phyloP scores from a whole-genome alignment of 1,140 invertebrate genomes.

The Drosophila orosa region DNA sequence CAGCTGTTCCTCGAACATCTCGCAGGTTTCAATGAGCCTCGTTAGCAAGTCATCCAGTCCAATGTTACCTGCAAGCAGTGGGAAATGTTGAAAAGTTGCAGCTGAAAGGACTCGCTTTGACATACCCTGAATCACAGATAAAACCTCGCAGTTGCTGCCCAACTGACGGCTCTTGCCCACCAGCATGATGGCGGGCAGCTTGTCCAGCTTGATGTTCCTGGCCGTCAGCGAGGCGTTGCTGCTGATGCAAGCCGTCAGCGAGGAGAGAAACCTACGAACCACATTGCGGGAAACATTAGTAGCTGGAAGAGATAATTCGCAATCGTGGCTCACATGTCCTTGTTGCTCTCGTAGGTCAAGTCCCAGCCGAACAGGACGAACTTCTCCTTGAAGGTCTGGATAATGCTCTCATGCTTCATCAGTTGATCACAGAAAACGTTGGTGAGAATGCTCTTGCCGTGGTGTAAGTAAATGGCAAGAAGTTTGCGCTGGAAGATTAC shows the following conservation, averaged over 20 bases:
- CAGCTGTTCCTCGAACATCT: constrained; percentile 92
- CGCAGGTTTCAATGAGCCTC: constrained; percentile 93
- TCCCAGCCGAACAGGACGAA: constrained; percentile 98
- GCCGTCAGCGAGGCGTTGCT: constrained; percentile 89
- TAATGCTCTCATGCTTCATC: constrained; percentile 94
- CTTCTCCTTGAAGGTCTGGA: constrained; percentile 93
- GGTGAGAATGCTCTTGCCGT: constrained; percentile 95
- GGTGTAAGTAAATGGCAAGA: constrained; percentile 96
- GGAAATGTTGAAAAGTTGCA: not conserved
- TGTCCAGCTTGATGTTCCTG: constrained; percentile 92
- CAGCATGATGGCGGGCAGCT: constrained; percentile 93
- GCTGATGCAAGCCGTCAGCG: constrained; percentile 88
- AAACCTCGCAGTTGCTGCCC: constrained; percentile 91
- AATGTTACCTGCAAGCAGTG: constrained; percentile 86
- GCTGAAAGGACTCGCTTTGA: fast-evolving
- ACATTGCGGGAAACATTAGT: not conserved
- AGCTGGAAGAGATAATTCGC: not conserved
- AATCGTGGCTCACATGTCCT: constrained; percentile 87
- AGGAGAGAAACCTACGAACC: constrained; percentile 87
- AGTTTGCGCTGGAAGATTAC: constrained; percentile 92
- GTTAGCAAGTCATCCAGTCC: constrained; percentile 94
- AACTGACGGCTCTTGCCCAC: constrained; percentile 94
- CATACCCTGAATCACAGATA: constrained; percentile 88
- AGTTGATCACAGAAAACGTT: constrained; percentile 98
- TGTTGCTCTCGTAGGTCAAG: constrained; percentile 93